These are phyloP conservation scores for Neoniphon sammara DNA, from an alignment of 2,797 vertebrate species.

Conservation along the genomic window DNA sequence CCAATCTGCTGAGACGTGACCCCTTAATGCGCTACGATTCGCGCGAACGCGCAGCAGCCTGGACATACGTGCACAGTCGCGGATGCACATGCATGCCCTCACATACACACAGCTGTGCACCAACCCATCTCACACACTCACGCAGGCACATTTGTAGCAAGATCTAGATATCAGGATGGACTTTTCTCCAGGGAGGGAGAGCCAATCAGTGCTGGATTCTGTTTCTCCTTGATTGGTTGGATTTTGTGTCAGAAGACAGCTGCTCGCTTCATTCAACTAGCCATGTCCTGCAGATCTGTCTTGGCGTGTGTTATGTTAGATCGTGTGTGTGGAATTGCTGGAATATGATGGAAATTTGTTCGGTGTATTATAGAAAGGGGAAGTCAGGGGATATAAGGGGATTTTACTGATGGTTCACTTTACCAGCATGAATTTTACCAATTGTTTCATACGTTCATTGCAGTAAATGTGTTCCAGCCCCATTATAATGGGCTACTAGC, in stretches of 20 bases:
- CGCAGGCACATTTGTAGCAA: background rate
- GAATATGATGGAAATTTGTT: too few species aligned
- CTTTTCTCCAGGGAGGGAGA: conserved; percentile 14
- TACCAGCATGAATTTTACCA: background rate
- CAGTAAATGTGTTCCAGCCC: background rate
- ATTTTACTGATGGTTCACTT: background rate
- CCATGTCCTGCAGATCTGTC: background rate
- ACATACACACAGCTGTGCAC: too few species aligned
- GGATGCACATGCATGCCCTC: too few species aligned
- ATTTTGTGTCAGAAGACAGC: conserved; percentile 29
- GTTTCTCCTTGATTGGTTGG: conserved; percentile 23
- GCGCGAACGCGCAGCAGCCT: too few species aligned
- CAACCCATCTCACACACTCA: background rate
- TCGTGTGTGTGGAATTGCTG: background rate
- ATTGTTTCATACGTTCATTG: background rate
- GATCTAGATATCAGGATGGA: conserved; percentile 10
- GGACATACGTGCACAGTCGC: too few species aligned
- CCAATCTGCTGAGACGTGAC: too few species aligned
- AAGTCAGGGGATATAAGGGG: background rate
- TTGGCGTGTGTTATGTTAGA: conserved; percentile 26
- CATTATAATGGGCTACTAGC: background rate
- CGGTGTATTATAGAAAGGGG: background rate
- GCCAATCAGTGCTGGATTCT: conserved; percentile 38
- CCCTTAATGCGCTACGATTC: too few species aligned
- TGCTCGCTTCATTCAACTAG: conserved; percentile 32